A percentile compares a stretch with the other conserved stretches of the same genome.
Evolutionary conservation across 2,797 vertebrate species (phyloP).

Genomic region (Neostethus bicornis): DNA sequence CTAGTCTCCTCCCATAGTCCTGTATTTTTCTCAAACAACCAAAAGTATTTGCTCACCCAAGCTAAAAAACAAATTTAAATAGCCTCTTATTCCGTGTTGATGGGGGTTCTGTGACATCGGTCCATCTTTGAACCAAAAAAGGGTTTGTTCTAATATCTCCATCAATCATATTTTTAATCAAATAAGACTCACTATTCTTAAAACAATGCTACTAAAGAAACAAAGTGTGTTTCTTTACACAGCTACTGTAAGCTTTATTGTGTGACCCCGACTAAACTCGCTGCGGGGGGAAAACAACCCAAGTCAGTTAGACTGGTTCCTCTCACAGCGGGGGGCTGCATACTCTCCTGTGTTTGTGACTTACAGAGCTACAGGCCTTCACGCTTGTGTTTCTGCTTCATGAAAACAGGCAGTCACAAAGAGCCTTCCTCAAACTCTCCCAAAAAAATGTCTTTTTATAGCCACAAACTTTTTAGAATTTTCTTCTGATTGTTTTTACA

Average conservation of each 20-base stretch:
- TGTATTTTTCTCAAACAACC: no score
- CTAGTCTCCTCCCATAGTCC: no score
- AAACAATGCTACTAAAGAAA: neutral
- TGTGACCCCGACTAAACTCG: conserved; percentile 22
- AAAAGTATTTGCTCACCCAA: no score
- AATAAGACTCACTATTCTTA: conserved; percentile 12
- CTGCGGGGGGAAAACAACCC: conserved; percentile 24
- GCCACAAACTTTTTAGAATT: conserved; percentile 18
- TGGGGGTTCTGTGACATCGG: no score
- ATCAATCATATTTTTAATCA: conserved; percentile 15
- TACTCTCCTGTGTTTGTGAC: conserved; percentile 47
- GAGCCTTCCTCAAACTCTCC: conserved; percentile 16
- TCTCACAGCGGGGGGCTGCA: conserved; percentile 45
- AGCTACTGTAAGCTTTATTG: conserved; percentile 16
- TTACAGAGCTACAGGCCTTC: conserved; percentile 30
- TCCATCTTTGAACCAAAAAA: no score
- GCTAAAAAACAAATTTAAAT: no score
- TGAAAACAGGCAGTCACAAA: conserved; percentile 9
- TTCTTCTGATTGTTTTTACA: conserved; percentile 13
- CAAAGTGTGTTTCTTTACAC: conserved; percentile 35
- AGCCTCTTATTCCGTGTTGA: no score
- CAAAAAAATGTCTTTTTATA: conserved; percentile 34
- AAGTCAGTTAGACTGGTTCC: conserved; percentile 19
- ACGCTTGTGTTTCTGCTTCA: conserved; percentile 38
- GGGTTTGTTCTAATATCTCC: neutral